Conservation (phyloP, 2,888 invertebrate species). For the Silvanus unidentatus region DNA sequence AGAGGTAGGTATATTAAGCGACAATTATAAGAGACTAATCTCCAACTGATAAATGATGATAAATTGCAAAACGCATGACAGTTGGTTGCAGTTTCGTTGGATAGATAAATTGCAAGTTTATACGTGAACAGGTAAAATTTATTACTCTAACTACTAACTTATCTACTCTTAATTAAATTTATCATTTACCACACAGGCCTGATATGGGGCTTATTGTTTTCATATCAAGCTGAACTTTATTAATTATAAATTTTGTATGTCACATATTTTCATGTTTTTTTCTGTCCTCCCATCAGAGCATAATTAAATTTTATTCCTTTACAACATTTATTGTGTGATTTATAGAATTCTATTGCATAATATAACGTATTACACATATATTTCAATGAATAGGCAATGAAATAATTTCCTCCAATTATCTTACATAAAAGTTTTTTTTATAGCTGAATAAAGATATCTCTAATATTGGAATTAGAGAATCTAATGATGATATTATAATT, state of each 20-base stretch:
- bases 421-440: no score
- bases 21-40: conserved; percentile 15
- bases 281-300: no score
- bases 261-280: not conserved
- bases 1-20: conserved; percentile 6
- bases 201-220: conserved; percentile 5
- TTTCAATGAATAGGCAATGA: no score
- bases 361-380: no score
- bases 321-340: no score
- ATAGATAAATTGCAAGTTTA: conserved; percentile 18
- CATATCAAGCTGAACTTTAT: no score
- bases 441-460: no score
- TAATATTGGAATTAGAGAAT: no score
- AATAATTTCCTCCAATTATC: no score
- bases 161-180: conserved; percentile 13
- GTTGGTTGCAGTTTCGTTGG: conserved; percentile 13
- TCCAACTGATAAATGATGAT: conserved; percentile 18
- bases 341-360: no score
- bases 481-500: no score
- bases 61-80: conserved; percentile 14
- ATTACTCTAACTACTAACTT: conserved; percentile 8
- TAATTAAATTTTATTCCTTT: no score
- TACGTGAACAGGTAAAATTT: conserved; percentile 15
- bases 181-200: conserved; percentile 1
- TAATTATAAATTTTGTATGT: not conserved